Base-by-base conservation (phyloP, 2,113 vertebrate species). In the Salvelinus sp. region DNA sequence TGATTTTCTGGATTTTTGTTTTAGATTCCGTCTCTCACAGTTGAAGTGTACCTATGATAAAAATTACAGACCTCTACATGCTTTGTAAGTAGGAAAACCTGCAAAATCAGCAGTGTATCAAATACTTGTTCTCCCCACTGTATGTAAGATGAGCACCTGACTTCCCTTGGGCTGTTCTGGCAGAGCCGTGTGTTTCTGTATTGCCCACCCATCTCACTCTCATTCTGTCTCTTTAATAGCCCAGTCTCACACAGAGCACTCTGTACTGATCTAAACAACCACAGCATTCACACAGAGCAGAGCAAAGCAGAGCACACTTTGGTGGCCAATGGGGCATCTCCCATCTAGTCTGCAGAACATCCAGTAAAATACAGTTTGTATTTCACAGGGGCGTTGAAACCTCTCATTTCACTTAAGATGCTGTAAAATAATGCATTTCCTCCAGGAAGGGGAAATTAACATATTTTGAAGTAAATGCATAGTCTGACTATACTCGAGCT, bases 211-310 rank as follows among this genome's bases (percentile, higher is more conserved):
- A 12, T 33, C 27, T 67, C 10, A 16, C 23, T 28, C 63, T 27
- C 65, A 13, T 27, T 65, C 12, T 65, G 50, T 69, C 73, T 77
- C 58, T 86, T 75, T 57, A 75, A 12, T 18, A 54, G 14, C 75
- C 70, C 80, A 80, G 85, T 82, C 88, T 82, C 75, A 66, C 18
- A 93, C 88, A 92, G 88, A 91, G 86, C 57, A n/a, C 83, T 25
- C 87, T 91, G 83, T 90, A 83, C 75, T 79, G 74, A 70, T 80
- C 75, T 75, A 85, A 91, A 93, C 91, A 92, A 90, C 73, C 84
- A 70, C 79, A 80, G 86, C 83, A 89, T 92, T 92, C 85, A 93
- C 28, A 30, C 28, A 30, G 28, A 30, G 28, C 28, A 30, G 28
- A 30, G 28, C 28, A 25, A 25, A 25, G 25, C 25, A 25, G 25